Conservation (phyloP, 2,113 vertebrate species). For the Gnathonemus longibarbis region DNA sequence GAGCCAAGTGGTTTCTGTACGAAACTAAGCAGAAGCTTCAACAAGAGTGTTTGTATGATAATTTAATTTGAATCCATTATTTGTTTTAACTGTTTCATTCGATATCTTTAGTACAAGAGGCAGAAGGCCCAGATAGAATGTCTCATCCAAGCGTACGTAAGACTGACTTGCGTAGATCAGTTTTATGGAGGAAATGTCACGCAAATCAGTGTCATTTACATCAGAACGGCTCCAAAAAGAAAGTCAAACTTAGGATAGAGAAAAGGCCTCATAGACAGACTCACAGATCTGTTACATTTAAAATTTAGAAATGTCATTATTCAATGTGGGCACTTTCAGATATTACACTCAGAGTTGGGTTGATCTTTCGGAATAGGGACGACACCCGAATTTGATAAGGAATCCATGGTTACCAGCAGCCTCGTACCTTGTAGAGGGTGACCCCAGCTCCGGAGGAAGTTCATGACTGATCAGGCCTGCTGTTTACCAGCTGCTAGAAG, state of each 20-base stretch:
- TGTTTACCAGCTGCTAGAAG: not conserved
- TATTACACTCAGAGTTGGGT: not conserved
- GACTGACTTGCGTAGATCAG: not conserved
- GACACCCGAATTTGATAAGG: not conserved
- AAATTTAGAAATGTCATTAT: constrained; percentile 12
- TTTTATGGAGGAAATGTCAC: not conserved
- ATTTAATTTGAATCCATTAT: constrained; percentile 38
- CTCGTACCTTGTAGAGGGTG: not conserved
- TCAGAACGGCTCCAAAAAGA: not conserved
- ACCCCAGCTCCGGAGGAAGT: not conserved
- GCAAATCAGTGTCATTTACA: not conserved
- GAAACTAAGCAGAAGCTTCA: too few relatives aligned
- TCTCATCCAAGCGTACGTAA: not conserved
- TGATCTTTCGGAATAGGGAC: not conserved
- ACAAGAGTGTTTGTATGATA: constrained; percentile 11
- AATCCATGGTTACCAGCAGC: not conserved
- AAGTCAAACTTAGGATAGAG: not conserved
- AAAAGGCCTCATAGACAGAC: not conserved
- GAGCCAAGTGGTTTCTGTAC: too few relatives aligned
- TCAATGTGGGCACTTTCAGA: constrained; percentile 10
- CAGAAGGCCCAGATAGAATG: not conserved
- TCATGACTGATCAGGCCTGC: not conserved
- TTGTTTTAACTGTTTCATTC: not conserved
- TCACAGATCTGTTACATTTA: not conserved
- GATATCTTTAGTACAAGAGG: not conserved